These are phyloP conservation scores for Iguana delicatissima DNA, from an alignment of 2,797 vertebrate species.

Conservation along the genomic window DNA sequence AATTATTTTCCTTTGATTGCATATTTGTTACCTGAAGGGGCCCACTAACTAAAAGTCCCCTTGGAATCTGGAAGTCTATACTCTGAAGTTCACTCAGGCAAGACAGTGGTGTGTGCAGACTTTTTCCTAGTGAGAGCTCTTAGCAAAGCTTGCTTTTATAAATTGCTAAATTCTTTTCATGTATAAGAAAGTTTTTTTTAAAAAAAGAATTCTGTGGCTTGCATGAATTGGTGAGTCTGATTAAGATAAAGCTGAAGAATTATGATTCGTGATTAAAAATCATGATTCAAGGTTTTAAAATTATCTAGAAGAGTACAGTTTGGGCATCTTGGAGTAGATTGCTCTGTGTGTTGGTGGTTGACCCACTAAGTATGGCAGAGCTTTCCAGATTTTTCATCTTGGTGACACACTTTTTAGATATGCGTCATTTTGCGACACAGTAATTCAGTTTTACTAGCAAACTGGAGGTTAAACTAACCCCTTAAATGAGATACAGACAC, in stretches of 20 bases:
- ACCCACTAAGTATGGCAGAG: background rate
- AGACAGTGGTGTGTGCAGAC: background rate
- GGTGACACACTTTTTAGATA: no score
- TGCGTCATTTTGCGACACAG: no score
- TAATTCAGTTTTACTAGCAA: no score
- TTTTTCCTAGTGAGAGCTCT: background rate
- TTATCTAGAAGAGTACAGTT: background rate
- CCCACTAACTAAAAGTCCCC: background rate
- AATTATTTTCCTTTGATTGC: background rate
- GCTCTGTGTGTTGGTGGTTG: background rate
- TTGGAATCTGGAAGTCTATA: background rate
- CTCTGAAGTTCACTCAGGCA: background rate
- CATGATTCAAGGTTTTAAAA: background rate
- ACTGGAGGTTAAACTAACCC: no score
- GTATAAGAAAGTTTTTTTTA: background rate
- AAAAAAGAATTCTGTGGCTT: background rate
- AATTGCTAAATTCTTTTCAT: background rate
- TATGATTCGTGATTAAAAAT: background rate
- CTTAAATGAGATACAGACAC: no score
- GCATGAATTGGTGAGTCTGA: background rate
- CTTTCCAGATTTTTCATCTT: no score
- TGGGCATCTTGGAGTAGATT: background rate
- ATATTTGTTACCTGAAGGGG: background rate
- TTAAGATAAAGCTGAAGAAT: background rate
- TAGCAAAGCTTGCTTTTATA: background rate